Base-by-base conservation (phyloP, 2,888 invertebrate genomes). In the Campopleginae sp. region DNA sequence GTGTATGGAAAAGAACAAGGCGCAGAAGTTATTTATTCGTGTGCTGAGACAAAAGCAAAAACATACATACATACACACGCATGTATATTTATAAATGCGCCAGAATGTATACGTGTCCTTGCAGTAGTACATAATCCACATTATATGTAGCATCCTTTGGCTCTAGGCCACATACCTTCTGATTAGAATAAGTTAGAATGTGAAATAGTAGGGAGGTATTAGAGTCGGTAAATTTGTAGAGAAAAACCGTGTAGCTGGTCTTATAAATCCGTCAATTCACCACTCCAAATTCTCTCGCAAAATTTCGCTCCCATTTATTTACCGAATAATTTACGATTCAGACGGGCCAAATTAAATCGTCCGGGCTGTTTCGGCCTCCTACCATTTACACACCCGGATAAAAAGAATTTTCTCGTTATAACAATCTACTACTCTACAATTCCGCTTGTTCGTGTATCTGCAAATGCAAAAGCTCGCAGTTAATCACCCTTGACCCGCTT, bases 281-380 rank as follows among this genome's bases (percentile, higher is more conserved):
- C 48, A 17, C 33, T 61, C n/a, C 31, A 46, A 79, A 70, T 74
- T 81, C 70, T 27, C 74, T 65, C 54, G 72, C 12, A 76, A 63
- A 68, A 83, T 76, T 80, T 72, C 33, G 23, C 19, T 51, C 72
- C 54, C 19, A 72, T 71, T 85, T 82, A 80, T 85, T 82, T 85
- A 61, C 58, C 71, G 61, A 72, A 77, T 85, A 85, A 85, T 85
- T 82, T 68, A 82, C 72, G 48, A 72, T 76, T 76, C 76, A 44
- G 46, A 48, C 48, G 71, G 68, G 66, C 63, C 72, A 80, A 85
- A 85, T 85, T 82, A 82, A 85, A 85, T 85, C 80, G 80, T 82
- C 66, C 71, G 44, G 66, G 31, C 71, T 63, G 76, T 82, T 82
- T 80, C 66, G 58, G 48, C 81, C 78, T 54, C 44, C 58, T 27